Evolutionary conservation across 2,797 vertebrate genomes (phyloP).

Genomic region (Enteromius treurensis): DNA sequence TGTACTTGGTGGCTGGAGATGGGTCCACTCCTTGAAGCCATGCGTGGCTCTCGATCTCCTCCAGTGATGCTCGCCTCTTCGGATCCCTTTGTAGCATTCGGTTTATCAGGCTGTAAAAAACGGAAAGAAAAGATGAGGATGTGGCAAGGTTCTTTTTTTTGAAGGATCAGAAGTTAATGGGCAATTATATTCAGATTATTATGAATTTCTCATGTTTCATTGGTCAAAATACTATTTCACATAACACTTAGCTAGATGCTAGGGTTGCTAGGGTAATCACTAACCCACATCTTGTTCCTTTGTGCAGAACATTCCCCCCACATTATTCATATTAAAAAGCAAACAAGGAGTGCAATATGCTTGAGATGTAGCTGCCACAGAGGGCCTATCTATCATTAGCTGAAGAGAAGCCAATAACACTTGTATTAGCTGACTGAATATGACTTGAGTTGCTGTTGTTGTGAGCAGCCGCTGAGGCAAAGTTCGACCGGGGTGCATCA

Average conservation of each 20-base stretch:
- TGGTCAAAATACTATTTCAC: background rate
- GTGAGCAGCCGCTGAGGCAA: conserved; percentile 10
- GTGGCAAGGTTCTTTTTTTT: background rate
- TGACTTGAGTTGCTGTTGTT: conserved; percentile 25
- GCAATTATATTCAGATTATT: background rate
- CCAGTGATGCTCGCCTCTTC: conserved; percentile 89
- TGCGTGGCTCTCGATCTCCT: conserved; percentile 92
- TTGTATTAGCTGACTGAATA: conserved; percentile 31
- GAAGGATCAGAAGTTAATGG: background rate
- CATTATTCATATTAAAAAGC: background rate
- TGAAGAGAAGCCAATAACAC: conserved; percentile 12
- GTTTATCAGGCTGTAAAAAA: conserved; percentile 86
- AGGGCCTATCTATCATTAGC: conserved; percentile 13
- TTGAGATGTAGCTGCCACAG: background rate
- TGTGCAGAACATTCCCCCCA: too few relatives aligned
- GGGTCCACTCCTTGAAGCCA: conserved; percentile 98
- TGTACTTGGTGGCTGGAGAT: conserved; percentile 95
- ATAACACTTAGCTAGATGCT: background rate
- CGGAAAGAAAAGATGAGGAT: background rate
- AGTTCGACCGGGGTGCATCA: conserved; percentile 43
- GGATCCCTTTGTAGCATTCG: conserved; percentile 97
- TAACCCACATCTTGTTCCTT: too few relatives aligned
- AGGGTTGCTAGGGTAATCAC: too few relatives aligned
- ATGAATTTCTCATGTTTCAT: conserved; percentile 6
- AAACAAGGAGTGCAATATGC: background rate